Base-by-base conservation (phyloP, 2,888 invertebrate species). In the Podotricha telesiphe region DNA sequence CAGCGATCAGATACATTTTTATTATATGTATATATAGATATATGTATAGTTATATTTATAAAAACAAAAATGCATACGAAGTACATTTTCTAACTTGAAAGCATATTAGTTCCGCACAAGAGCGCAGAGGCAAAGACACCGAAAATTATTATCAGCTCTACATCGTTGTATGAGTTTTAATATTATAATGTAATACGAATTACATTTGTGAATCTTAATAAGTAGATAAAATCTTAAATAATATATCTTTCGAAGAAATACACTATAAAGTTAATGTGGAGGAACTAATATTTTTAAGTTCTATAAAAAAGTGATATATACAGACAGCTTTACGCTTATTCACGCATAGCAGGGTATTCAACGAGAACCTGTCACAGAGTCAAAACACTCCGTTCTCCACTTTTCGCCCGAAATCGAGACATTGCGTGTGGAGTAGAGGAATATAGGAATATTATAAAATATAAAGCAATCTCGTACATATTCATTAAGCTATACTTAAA, bases 21-120 rank as follows among this genome's bases (percentile, higher is more conserved):
- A n/a, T n/a, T n/a, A n/a, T n/a, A n/a, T n/a, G n/a, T n/a, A 15
- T 22, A 20, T 22, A 13, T 20, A 51, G 13, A 20, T 20, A 15
- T 22, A 22, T 20, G 0, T 53, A 28, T 22, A 51, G 15, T 51
- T 15, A 22, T 22, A 51, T 51, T 53, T n/a, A n/a, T 28, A 8
- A 53, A 53, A 4, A 51, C 2, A 53, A 53, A 53, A 53, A 8
- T 58, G 56, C n/a, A 58, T 22, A 40, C 40, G 19, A 8, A 40
- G 3, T 40, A 37, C 13, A 22, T 15, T 45, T 22, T 22, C n/a
- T 58, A 58, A 58, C 7, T 42, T 4, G n/a, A 42, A n/a, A 59
- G 15, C 42, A n/a, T 22, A 45, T 22, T 45, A 45, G 62, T 62
- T 62, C 62, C 62, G 48, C 62, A 47, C 34, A 34, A 62, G 48